Evolutionary conservation across 2,888 invertebrate genomes (phyloP), one percentile per base, ranked within the genome.

Genomic region (Crepidodera aurea): DNA sequence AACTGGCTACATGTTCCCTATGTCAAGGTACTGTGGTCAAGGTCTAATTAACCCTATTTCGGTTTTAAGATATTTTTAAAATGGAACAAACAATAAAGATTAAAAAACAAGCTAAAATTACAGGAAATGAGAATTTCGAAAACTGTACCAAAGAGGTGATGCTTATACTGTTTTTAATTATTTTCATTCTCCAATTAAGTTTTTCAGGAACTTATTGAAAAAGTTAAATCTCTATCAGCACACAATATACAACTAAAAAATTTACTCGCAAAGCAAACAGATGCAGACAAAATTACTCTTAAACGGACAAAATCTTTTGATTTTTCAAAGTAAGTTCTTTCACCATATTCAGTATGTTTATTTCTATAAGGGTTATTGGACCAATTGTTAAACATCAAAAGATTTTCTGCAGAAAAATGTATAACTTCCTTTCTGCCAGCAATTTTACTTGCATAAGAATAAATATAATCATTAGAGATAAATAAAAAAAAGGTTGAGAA

Each of bases 181-280:
- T n/a, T n/a, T 34, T 15, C 10, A 40, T 18, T 12, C 8, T 19
- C 7, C 25, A 12, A 18, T 12, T 12, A 1, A 4, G n/a, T 51
- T 19, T 70, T 82, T 69, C 75, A 93, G 87, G 90, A 91, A 73
- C 81, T 96, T 48, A 86, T 93, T 29, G 85, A 87, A 15, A 87
- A 84, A 81, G 85, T 95, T 60, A 79, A 88, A 34, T 87, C 90
- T 72, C 75, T 94, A 46, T 88, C 93, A 80, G 88, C 90, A 0
- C 92, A 94, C 74, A 94, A 92, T 73, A 78, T 82, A 22, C 94
- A 96, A 76, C 77, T 96, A 1, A 89, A 88, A 79, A 89, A 89
- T 77, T 85, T 91, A 48, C 83, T 91, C 18, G 83, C 83, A 58
- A 88, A 86, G 77, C 84, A 81, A 64, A 68, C 79, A 13, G 72